Conservation (phyloP, 35 echinoderm and acorn worm species). For the Heliocidaris tuberculata region DNA sequence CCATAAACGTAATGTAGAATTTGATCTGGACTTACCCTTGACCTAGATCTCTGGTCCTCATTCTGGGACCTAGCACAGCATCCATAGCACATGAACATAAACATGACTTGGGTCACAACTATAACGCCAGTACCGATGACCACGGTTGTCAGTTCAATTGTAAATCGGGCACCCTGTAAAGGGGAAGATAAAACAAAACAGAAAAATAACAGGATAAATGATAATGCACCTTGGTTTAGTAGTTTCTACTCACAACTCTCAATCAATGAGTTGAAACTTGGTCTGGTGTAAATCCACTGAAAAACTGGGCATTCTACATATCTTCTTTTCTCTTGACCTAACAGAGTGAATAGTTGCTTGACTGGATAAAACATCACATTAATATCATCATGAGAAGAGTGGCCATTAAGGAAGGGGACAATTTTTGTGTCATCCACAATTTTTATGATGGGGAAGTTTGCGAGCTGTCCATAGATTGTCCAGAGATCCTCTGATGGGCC, state of each 20-base stretch:
- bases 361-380: too few relatives aligned
- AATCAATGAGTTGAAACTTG: background rate
- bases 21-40: background rate
- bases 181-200: background rate
- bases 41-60: background rate
- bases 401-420: too few relatives aligned
- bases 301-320: too few relatives aligned
- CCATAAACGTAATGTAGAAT: too few relatives aligned
- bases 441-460: too few relatives aligned
- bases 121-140: conserved; percentile 20
- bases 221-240: background rate
- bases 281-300: too few relatives aligned
- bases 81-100: conserved; percentile 46
- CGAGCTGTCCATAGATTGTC: too few relatives aligned
- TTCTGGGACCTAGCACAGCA: background rate
- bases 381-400: too few relatives aligned
- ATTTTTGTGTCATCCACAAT: too few relatives aligned
- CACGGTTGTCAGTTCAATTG: conserved; percentile 28
- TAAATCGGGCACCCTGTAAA: conserved; percentile 28
- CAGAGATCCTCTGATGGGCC: too few relatives aligned
- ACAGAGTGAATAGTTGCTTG: too few relatives aligned
- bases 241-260: background rate
- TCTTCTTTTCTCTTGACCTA: too few relatives aligned
- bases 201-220: background rate
- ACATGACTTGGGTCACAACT: conserved; percentile 27